Base-by-base conservation (phyloP, 2,888 invertebrate species). In the Thelaira solivaga region DNA sequence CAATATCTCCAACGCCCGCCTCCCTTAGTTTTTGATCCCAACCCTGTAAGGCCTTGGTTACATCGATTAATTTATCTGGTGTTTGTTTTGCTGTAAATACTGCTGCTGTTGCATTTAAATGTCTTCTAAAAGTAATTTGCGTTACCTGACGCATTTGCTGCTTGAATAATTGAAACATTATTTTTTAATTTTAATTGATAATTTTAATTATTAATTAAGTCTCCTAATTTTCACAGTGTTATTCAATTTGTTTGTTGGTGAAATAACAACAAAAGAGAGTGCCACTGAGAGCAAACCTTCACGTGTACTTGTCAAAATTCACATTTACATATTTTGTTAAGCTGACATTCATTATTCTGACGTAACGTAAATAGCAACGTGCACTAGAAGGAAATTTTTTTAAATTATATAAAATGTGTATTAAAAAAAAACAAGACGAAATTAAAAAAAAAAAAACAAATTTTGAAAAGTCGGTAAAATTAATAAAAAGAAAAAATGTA, bases 1-100 rank as follows among this genome's bases (percentile, higher is more conserved):
- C 87, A 4, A 91, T 89, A 82, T 92, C 92, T 0, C 89, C 88
- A 59, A 92, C 87, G 29, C 89, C 89, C 39, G 90, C 88, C 11
- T 87, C 84, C 79, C 87, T 84, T 77, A 92, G 90, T 83, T 88
- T 89, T 2, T 84, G 77, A 31, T 85, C 86, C 92, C 91, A 92
- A 47, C 87, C 86, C 47, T 87, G 83, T 53, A 89, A 45, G 11
- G 83, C 85, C 59, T 82, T 81, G 24, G 80, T 81, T 10, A 86
- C 84, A 74, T 74, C 74, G 59, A 74, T 65, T 78, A 61, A 26
- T 57, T 80, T 45, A 55, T 73, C 73, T 11, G 67, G 16, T 39
- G 64, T 73, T 26, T 71, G 62, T 67, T 75, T 26, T 8, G 41
- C 34, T 1, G 39, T 55, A 4, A 62, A 51, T 11, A 45, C 1